These are phyloP conservation scores for Bombyx mori DNA, from an alignment of 1,140 invertebrate species.

Conservation along the genomic window ASM3026992v2 NC_085129.1:11723001-11723500, in stretches of 20 bases:
- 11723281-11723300: too few species aligned
- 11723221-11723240: too few species aligned
- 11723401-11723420: conserved; percentile 41
- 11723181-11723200: not conserved
- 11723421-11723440: conserved; percentile 38
- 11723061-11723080: conserved; percentile 27
- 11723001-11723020: conserved; percentile 13
- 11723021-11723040: conserved; percentile 14
- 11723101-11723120: conserved; percentile 23
- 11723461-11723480: conserved; percentile 33
- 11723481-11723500: conserved; percentile 45
- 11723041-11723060: conserved; percentile 13
- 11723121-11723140: conserved; percentile 10
- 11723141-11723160: not conserved
- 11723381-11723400: conserved; percentile 40
- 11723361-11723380: conserved; percentile 32
- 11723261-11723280: not conserved
- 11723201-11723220: conserved; percentile 2
- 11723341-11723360: conserved; percentile 11
- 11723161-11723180: conserved; percentile 1
- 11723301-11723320: too few species aligned
- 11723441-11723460: conserved; percentile 35
- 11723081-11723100: conserved; percentile 18
- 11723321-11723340: too few species aligned
- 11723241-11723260: too few species aligned